phyloP scores from a whole-genome alignment of 2,113 vertebrate species.

The Dissostichus mawsoni region DNA sequence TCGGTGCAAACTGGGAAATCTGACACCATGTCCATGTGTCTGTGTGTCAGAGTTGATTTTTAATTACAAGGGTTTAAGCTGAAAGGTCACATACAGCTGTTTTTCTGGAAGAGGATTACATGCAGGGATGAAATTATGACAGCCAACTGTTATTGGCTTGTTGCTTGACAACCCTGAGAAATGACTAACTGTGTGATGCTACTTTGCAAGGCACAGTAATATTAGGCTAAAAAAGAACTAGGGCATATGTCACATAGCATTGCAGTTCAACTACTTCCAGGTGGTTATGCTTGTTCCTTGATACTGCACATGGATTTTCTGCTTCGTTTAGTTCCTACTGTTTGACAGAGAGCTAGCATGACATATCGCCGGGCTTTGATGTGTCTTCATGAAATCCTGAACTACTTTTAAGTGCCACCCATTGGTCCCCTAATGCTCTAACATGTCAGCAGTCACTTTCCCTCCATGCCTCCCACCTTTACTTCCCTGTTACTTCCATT shows the following conservation, averaged over 20 bases:
- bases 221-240: not conserved
- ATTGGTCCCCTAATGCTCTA: constrained; percentile 16
- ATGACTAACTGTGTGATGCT: not conserved
- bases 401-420: constrained; percentile 45
- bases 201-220: not conserved
- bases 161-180: not conserved
- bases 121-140: not conserved
- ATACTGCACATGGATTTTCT: not conserved
- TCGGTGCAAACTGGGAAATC: constrained; percentile 16
- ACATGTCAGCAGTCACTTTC: constrained; percentile 20
- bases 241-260: not conserved
- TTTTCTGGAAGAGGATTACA: no score
- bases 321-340: not conserved
- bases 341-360: constrained; percentile 8
- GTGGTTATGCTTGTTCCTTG: not conserved
- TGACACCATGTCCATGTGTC: not conserved
- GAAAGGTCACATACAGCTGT: constrained; percentile 1
- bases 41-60: constrained; percentile 26
- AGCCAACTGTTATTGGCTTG: not conserved
- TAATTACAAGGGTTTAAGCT: constrained; percentile 17
- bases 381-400: constrained; percentile 33
- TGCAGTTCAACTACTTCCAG: not conserved
- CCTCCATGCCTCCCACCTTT: not conserved
- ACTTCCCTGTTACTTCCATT: constrained; percentile 25
- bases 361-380: constrained; percentile 26